Evolutionary conservation across 2,797 vertebrate species (phyloP).

Genomic region (Notamacropus eugenii): DNA sequence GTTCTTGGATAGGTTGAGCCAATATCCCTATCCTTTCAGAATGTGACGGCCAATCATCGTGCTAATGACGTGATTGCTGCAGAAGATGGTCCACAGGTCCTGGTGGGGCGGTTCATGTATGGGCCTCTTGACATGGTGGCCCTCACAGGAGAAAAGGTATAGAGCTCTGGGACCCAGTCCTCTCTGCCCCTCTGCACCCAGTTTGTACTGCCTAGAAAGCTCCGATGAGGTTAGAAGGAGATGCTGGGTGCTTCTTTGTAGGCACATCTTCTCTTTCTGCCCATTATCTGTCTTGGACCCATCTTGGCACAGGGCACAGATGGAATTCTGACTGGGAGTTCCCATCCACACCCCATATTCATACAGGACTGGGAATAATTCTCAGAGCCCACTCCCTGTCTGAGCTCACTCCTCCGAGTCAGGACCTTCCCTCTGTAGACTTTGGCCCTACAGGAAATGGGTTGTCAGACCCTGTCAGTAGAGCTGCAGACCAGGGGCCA

Average conservation of each 20-base stretch:
- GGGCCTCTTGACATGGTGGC: constrained; percentile 99
- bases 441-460: no score
- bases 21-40: constrained; percentile 84
- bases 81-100: constrained; percentile 93
- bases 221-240: neutral
- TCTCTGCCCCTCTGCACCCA: neutral
- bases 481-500: neutral
- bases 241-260: fast-evolving
- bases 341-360: no score
- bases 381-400: no score
- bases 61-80: constrained; percentile 95
- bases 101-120: constrained; percentile 99
- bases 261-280: neutral
- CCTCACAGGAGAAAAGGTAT: constrained; percentile 97
- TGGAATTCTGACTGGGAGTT: no score
- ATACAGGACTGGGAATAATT: no score
- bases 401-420: no score
- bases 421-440: no score
- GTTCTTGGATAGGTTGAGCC: neutral
- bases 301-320: no score
- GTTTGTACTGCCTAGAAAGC: neutral
- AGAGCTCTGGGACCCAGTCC: neutral
- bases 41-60: constrained; percentile 97
- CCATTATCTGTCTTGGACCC: no score
- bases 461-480: neutral